Base-by-base conservation (phyloP, 2,888 invertebrate genomes). In the Drosophila pegasa region DNA sequence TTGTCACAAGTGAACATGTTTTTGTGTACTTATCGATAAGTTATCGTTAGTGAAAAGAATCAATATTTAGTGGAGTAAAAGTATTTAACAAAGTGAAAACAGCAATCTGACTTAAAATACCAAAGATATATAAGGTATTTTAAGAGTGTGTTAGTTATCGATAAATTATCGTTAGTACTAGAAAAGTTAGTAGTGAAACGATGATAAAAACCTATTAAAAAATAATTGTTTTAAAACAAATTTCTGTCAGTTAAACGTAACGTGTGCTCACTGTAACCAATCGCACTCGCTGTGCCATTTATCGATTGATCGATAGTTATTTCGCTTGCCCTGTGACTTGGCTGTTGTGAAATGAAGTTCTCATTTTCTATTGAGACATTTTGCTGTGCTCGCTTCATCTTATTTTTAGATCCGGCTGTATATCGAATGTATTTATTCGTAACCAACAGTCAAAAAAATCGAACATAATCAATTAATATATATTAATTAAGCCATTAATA, bases 401-500 rank as follows among this genome's bases (percentile, higher is more conserved):
- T 61, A 60, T 43, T 60, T 61, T 60, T 43, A 60, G 43, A 14
- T 31, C 20, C 16, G 33, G 10, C n/a, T 12, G 9, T 33, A 7
- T 29, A 43, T 43, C 60, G 33, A 43, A 43, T 38, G 48, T 41
- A 48, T 27, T 33, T 47, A 66, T 29, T 45, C 51, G 47, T 40
- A 50, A 54, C 20, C 54, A 18, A 55, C 31, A 10, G 37, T 29
- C 25, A 18, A 37, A 27, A 50, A 43, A 38, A 51, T 61, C 60
- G 45, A 72, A 80, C 60, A 75, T 71, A 71, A 75, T 75, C 80
- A 82, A 85, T 80, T 86, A 83, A 87, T 86, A 71, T 71, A 52
- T 80, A 67, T 64, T 73, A 73, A 80, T 80, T 61, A 65, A 82
- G 72, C 84, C 66, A 87, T 86, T 83, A 87, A 82, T 87, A 86